These are phyloP conservation scores for Papilio glaucus DNA, from an alignment of 1,140 invertebrate genomes.

Conservation along the genomic window DNA sequence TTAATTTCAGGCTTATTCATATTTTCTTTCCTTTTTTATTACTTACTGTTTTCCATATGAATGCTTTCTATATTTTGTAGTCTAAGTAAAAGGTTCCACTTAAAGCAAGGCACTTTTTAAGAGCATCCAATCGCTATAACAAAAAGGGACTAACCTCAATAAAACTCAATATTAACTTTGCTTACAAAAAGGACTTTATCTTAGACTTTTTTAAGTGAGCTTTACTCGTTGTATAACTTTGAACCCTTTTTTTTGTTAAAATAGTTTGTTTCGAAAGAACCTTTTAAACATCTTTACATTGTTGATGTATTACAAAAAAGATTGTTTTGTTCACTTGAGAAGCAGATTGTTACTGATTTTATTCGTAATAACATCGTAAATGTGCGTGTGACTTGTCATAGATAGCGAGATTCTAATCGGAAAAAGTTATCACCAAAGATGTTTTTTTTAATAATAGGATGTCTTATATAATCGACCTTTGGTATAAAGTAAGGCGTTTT, in stretches of 20 bases:
- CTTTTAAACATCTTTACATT: conserved; percentile 11
- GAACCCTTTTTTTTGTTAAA: conserved; percentile 14
- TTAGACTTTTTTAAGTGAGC: conserved; percentile 17
- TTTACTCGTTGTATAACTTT: conserved; percentile 9
- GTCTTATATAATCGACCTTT: no score
- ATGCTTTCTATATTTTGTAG: conserved; percentile 10
- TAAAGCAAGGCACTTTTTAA: neutral
- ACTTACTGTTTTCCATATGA: neutral
- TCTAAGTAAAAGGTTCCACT: conserved; percentile 20
- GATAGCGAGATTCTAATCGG: no score
- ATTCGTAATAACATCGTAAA: no score
- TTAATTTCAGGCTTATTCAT: neutral
- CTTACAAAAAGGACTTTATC: conserved; percentile 23
- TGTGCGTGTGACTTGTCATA: no score
- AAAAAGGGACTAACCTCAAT: conserved; percentile 24
- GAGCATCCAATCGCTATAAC: neutral
- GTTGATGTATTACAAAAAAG: no score
- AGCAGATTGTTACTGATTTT: no score
- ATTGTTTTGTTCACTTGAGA: no score
- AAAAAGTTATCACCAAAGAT: no score
- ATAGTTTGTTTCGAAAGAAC: conserved; percentile 5
- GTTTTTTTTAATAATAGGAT: no score
- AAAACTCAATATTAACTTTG: conserved; percentile 25
- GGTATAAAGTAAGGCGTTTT: no score
- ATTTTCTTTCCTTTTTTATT: neutral